Base-by-base conservation (phyloP, 2,797 vertebrate species). In the Acropternis orthonyx region DNA sequence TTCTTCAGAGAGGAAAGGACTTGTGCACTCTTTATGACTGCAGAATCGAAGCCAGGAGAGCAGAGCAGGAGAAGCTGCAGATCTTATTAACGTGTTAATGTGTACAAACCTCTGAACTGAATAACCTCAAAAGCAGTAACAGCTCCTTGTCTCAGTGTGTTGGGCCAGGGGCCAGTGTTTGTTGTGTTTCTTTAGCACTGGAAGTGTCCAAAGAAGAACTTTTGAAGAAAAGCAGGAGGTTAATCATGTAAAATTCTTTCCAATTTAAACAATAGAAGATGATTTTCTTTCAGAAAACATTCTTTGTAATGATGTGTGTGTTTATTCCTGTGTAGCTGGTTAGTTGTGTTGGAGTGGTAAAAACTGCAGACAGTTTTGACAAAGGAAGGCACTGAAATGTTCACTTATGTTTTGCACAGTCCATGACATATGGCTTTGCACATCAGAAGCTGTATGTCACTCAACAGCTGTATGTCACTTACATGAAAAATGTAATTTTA, bases 81-180 rank as follows among this genome's bases (percentile, higher is more conserved):
- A 30, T 93, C 67, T 36, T 89, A 14, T 41, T 83, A 82, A 49
- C 4, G 6, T 63, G 85, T 95, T 96, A 93, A 89, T 93, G 72
- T 95, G 95, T 96, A 77, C 88, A 93, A 61, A 94, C 52, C 71
- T 87, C 32, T 92, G 84, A 93, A 91, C 74, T 82, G 44, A 74
- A 37, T 63, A 63, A 68, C 71, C 67, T 20, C 10, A 3, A 69
- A 56, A 79, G 71, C 74, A 79, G 61, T 61, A 55, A 65, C 27
- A 78, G 48, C 77, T 85, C 43, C 28, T 49, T 59, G 37, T 86
- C 82, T 77, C 82, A 46, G n/a, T 61, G 75, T 66, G 32, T 84
- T 0, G 0, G 44, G 32, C 44, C 63, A n/a, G 6, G 4, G 37
- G 21, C 73, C 69, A 37, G 8, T 37, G 37, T 32, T 49, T 7